Percentiles rank a stretch among this genome's conserved stretches.
These are phyloP conservation scores for Zosterops japonicus DNA, from an alignment of 2,113 vertebrate species.

Conservation along the genomic window DNA sequence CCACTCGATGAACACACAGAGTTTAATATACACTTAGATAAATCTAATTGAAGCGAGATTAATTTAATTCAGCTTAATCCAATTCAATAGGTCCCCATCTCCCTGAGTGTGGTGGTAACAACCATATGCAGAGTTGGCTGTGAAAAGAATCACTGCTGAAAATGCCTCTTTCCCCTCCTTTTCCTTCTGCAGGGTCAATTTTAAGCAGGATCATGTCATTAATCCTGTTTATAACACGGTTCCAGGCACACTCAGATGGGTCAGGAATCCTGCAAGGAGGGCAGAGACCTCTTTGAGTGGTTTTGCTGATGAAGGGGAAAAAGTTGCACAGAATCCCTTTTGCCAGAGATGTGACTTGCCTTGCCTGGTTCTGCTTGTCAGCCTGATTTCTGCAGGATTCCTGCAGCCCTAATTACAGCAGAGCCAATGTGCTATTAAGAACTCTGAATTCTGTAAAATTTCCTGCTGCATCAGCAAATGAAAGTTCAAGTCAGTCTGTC, in stretches of 20 bases:
- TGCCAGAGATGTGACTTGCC: background rate
- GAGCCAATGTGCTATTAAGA: background rate
- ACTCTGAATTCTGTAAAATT: background rate
- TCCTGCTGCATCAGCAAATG: background rate
- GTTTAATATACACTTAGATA: background rate
- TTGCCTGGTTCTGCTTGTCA: background rate
- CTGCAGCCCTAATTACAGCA: constrained; percentile 6
- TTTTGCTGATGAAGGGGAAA: background rate
- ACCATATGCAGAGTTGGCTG: background rate
- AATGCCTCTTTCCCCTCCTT: background rate
- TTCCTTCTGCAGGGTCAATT: background rate
- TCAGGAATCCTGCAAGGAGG: background rate
- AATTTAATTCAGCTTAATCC: background rate
- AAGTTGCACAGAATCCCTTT: background rate
- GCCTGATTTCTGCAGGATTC: background rate
- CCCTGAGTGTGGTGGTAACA: background rate
- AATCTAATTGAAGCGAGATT: background rate
- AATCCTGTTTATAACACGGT: background rate
- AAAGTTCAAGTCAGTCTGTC: background rate
- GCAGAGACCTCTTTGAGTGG: background rate
- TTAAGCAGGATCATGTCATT: background rate
- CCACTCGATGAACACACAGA: background rate
- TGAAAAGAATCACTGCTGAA: background rate
- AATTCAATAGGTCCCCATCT: background rate
- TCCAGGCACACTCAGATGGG: background rate